These are phyloP conservation scores for Brachionus angularis DNA, from an alignment of 1,140 invertebrate genomes.

Conservation along the genomic window DNA sequence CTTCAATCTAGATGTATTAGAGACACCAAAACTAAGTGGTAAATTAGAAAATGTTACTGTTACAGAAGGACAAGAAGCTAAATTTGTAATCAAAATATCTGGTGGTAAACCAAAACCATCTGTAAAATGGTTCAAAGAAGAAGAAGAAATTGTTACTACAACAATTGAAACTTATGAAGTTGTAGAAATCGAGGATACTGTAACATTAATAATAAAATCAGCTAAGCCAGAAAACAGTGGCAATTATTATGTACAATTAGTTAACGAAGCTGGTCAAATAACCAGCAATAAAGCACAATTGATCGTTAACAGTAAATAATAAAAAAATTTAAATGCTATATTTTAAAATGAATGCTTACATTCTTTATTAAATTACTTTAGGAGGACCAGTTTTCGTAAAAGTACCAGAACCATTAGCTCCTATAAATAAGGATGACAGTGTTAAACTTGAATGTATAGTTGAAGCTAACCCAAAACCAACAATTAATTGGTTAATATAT, in stretches of 20 bases:
- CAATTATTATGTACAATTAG: slow-evolving; percentile 48
- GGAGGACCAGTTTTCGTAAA: background rate
- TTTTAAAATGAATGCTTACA: no score
- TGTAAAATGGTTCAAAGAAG: background rate
- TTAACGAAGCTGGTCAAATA: background rate
- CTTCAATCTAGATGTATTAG: background rate
- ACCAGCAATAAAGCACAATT: background rate
- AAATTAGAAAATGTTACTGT: background rate
- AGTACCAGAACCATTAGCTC: background rate
- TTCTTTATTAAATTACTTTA: background rate
- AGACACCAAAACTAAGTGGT: background rate
- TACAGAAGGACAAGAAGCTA: background rate
- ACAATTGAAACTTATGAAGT: slow-evolving; percentile 48
- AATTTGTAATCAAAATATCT: background rate
- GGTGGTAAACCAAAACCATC: background rate
- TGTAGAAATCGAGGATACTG: slow-evolving; percentile 49
- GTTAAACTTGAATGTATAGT: slow-evolving; percentile 76
- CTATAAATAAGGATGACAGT: background rate
- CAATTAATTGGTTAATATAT: slow-evolving; percentile 69
- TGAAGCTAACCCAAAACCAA: slow-evolving; percentile 80
- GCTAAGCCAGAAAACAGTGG: slow-evolving; percentile 52
- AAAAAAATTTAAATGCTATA: background rate
- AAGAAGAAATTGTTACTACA: slow-evolving; percentile 51
- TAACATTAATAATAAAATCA: slow-evolving; percentile 52
- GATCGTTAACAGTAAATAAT: background rate